Evolutionary conservation across 2,888 invertebrate genomes (phyloP).

Genomic region (Noctua janthina): DNA sequence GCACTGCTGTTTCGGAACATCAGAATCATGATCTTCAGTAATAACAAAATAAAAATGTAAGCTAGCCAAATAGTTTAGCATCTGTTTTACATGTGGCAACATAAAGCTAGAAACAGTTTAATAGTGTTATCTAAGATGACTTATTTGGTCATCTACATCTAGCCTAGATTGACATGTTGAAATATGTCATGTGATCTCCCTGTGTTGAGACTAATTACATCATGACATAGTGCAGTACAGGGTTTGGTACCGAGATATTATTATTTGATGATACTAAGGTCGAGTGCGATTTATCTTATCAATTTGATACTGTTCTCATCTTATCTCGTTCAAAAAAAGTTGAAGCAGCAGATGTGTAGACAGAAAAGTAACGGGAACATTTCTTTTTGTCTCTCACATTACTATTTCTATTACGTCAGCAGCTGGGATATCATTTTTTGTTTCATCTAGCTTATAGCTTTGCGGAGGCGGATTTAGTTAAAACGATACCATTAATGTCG

Average conservation of each 20-base stretch:
- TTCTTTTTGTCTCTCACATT: constrained; percentile 38
- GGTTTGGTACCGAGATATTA: too few relatives aligned
- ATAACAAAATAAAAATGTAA: constrained; percentile 11
- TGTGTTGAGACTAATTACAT: constrained; percentile 25
- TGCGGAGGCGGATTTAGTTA: constrained; percentile 55
- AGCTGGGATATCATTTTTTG: constrained; percentile 36
- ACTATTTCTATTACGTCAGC: constrained; percentile 37
- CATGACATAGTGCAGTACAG: neutral
- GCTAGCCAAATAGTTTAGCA: neutral
- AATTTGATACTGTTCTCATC: constrained; percentile 10
- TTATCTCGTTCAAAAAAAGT: constrained; percentile 27
- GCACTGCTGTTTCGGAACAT: neutral
- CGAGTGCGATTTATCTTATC: constrained; percentile 12
- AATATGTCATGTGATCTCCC: neutral
- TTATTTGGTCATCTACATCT: constrained; percentile 67
- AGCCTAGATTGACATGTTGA: constrained; percentile 60
- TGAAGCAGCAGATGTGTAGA: constrained; percentile 11
- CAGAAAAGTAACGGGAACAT: constrained; percentile 46
- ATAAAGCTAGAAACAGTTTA: constrained; percentile 30
- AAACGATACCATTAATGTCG: constrained; percentile 67
- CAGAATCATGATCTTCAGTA: neutral
- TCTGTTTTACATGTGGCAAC: constrained; percentile 6
- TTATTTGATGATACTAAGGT: neutral
- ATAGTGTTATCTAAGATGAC: constrained; percentile 40
- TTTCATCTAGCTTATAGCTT: constrained; percentile 22